A percentile compares a stretch with the other conserved stretches of the same genome.
phyloP scores from a whole-genome alignment of 2,113 vertebrate species.

The Chitala chitala region DNA sequence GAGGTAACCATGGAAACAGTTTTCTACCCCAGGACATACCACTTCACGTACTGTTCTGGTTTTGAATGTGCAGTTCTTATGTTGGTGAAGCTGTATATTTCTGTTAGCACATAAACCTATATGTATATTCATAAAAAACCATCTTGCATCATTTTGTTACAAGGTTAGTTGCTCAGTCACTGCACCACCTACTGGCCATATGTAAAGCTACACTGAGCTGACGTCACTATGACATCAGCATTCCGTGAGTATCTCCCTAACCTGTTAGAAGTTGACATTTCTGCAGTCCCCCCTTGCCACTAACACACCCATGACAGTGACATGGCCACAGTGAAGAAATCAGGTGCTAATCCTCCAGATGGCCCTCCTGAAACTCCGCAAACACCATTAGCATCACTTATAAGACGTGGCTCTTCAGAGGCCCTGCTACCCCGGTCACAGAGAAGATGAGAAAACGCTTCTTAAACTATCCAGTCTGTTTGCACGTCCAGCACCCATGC shows the following conservation, averaged over 20 bases:
- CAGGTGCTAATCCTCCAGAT: constrained; percentile 16
- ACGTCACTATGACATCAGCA: not conserved
- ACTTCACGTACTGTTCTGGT: no score
- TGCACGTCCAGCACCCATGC: constrained; percentile 5
- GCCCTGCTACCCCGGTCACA: not conserved
- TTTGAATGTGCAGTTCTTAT: no score
- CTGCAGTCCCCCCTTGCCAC: not conserved
- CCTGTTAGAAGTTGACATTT: not conserved
- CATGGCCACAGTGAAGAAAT: constrained; percentile 14
- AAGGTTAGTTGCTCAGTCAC: constrained; percentile 25
- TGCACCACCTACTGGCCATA: constrained; percentile 9
- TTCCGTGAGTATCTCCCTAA: not conserved
- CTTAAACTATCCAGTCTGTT: constrained; percentile 24
- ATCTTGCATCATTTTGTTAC: constrained; percentile 20
- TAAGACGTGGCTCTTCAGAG: constrained; percentile 24
- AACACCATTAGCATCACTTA: constrained; percentile 45
- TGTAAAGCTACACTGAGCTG: not conserved
- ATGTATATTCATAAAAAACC: no score
- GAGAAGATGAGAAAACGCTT: not conserved
- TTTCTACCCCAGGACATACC: constrained; percentile 17
- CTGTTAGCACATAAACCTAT: no score
- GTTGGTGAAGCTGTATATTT: no score
- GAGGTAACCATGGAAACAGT: no score
- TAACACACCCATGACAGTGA: not conserved
- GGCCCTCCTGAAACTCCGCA: constrained; percentile 37